These are phyloP conservation scores for Ips typographus DNA, from an alignment of 1,140 invertebrate species.

Conservation along the genomic window DNA sequence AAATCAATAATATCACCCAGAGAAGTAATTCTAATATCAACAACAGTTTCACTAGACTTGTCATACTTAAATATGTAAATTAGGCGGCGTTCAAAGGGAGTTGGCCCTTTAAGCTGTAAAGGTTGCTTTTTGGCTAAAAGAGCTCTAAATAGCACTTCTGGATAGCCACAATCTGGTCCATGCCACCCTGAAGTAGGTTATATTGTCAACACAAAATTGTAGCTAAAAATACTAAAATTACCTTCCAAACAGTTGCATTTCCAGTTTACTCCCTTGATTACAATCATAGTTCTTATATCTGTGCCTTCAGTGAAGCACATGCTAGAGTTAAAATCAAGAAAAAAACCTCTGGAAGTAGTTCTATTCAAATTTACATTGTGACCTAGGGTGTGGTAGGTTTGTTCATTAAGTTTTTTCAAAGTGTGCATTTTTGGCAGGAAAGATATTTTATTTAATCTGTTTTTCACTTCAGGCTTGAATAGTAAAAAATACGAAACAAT, in stretches of 20 bases:
- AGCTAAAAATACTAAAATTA: constrained; percentile 3
- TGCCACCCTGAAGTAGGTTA: constrained; percentile 58
- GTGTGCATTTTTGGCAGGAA: constrained; percentile 20
- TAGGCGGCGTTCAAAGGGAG: constrained; percentile 54
- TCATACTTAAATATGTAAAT: constrained; percentile 62
- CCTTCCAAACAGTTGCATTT: constrained; percentile 58
- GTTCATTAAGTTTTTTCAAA: constrained; percentile 17
- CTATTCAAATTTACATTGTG: constrained; percentile 51
- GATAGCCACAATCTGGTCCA: constrained; percentile 65
- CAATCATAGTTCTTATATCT: constrained; percentile 53
- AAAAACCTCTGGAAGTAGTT: constrained; percentile 50
- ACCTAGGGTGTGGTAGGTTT: constrained; percentile 50
- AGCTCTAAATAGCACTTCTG: constrained; percentile 66
- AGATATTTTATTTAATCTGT: constrained; percentile 23
- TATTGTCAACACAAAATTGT: background rate
- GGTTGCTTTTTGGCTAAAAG: constrained; percentile 60
- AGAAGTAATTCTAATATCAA: constrained; percentile 63
- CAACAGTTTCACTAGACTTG: constrained; percentile 58
- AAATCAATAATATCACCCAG: constrained; percentile 63
- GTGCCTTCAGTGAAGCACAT: constrained; percentile 59
- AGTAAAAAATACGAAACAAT: constrained; percentile 46
- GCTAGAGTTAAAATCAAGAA: constrained; percentile 56
- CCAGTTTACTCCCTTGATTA: constrained; percentile 45
- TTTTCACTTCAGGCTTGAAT: constrained; percentile 26
- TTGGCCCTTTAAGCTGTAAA: constrained; percentile 54